A percentile compares a stretch with the other conserved stretches of the same genome.
phyloP scores from a whole-genome alignment of 2,888 invertebrate species.

The Drosophila meridiana region DNA sequence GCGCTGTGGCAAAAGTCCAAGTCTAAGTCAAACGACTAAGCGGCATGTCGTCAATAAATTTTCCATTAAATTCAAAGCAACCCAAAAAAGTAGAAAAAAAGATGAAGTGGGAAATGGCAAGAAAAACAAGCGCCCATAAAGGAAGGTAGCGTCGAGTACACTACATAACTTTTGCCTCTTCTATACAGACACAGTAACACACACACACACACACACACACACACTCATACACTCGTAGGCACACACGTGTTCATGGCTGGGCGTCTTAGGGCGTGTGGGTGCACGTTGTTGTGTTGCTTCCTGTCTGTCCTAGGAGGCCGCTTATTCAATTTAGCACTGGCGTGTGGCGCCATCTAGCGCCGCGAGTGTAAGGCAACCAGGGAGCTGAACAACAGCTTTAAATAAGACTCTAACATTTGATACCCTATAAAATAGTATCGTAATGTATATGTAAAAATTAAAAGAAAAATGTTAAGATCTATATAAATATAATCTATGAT shows the following conservation, averaged over 20 bases:
- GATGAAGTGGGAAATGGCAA: constrained; percentile 43
- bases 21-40: constrained; percentile 76
- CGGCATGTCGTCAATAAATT: constrained; percentile 83
- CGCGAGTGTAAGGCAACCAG: constrained; percentile 46
- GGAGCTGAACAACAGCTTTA: constrained; percentile 30
- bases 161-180: constrained; percentile 70
- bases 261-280: constrained; percentile 31
- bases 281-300: constrained; percentile 64
- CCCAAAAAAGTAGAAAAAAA: constrained; percentile 55
- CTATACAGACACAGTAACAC: constrained; percentile 22
- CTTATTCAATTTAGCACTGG: constrained; percentile 73
- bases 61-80: constrained; percentile 81
- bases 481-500: too few species aligned
- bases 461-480: too few species aligned
- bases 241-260: constrained; percentile 1
- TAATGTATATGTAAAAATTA: too few species aligned
- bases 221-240: too few species aligned
- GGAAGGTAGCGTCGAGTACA: constrained; percentile 73
- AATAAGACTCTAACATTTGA: constrained; percentile 13
- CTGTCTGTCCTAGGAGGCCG: constrained; percentile 65
- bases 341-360: constrained; percentile 77
- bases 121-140: constrained; percentile 61
- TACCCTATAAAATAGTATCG: constrained; percentile 24
- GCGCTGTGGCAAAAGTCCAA: constrained; percentile 73
- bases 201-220: constrained; percentile 6